Evolutionary conservation across 2,797 vertebrate genomes (phyloP).

Genomic region (Pseudochirops corinnae): DNA sequence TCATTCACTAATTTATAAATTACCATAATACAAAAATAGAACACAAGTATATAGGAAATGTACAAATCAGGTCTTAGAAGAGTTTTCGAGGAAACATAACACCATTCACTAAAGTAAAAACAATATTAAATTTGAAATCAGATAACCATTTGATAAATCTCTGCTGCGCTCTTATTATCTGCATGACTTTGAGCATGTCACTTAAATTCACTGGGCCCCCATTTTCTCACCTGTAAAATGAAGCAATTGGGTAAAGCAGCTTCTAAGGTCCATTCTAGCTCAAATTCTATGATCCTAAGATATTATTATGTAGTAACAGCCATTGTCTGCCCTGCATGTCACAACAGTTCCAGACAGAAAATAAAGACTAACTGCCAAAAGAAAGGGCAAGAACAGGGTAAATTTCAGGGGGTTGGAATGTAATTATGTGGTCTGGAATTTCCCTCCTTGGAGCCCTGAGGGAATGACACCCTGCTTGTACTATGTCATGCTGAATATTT

Average conservation of each 20-base stretch:
- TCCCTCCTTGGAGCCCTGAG: neutral
- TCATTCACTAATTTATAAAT: neutral
- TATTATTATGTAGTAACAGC: neutral
- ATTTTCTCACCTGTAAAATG: neutral
- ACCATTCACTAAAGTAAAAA: neutral
- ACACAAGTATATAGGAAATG: neutral
- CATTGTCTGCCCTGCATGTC: neutral
- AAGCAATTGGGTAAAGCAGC: neutral
- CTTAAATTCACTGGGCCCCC: neutral
- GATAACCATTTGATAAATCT: neutral
- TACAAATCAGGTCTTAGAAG: neutral
- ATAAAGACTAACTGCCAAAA: neutral
- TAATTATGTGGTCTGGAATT: slow-evolving; percentile 43
- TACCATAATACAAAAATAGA: neutral
- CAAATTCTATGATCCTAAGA: neutral
- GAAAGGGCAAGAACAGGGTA: neutral
- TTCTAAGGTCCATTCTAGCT: neutral
- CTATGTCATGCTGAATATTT: slow-evolving; percentile 46
- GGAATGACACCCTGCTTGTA: slow-evolving; percentile 35
- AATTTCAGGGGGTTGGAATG: slow-evolving; percentile 54
- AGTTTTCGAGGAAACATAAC: neutral
- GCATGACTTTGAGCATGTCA: neutral
- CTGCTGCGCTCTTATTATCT: neutral
- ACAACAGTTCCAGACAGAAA: slow-evolving; percentile 11
- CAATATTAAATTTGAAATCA: neutral